Evolutionary conservation across 1,140 invertebrate genomes (phyloP).

Genomic region (Trichoplusia ni): DNA sequence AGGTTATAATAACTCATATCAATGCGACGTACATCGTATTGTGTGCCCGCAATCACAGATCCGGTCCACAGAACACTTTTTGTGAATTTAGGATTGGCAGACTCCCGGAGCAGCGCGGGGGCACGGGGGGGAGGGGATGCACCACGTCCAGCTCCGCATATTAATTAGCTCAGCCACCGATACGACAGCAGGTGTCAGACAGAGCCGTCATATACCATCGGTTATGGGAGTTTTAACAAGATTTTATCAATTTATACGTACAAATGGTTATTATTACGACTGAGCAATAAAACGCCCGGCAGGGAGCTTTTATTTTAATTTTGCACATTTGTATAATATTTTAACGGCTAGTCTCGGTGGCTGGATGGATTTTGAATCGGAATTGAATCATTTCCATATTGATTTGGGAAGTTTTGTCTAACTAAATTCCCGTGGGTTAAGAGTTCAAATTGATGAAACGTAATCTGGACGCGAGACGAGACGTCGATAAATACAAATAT

Average conservation of each 20-base stretch:
- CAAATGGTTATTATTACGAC: slow-evolving; percentile 12
- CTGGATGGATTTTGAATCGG: not conserved
- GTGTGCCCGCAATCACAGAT: too few species aligned
- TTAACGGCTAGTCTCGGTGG: slow-evolving; percentile 1
- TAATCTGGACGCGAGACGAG: not conserved
- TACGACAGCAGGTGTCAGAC: not conserved
- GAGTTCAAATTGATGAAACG: not conserved
- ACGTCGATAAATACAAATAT: too few species aligned
- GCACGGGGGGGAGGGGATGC: not conserved
- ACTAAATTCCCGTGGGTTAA: not conserved
- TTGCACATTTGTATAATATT: slow-evolving; percentile 20
- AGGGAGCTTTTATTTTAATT: slow-evolving; percentile 18
- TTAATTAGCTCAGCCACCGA: not conserved
- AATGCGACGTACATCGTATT: too few species aligned
- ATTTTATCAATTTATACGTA: slow-evolving; percentile 12
- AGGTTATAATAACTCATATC: too few species aligned
- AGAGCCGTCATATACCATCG: not conserved
- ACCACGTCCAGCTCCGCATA: not conserved
- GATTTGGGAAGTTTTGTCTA: not conserved
- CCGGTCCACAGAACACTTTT: too few species aligned
- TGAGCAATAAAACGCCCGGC: not conserved
- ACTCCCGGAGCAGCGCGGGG: not conserved
- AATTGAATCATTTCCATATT: not conserved
- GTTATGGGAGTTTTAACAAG: not conserved
- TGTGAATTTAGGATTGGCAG: too few species aligned